Evolutionary conservation across 2,888 invertebrate species (phyloP).

Genomic region (Agonum fuliginosum): DNA sequence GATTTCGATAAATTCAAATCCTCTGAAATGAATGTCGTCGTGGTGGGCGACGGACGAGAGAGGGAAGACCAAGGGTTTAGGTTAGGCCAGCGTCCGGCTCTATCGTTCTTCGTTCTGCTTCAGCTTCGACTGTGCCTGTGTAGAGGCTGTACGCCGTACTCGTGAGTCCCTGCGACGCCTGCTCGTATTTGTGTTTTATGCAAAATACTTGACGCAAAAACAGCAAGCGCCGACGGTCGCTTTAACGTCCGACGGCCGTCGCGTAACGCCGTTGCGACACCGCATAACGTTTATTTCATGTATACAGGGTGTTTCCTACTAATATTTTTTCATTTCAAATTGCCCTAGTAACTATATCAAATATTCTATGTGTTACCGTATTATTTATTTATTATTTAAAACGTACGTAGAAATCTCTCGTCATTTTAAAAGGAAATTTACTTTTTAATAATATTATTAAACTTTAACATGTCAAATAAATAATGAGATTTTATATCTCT

Average conservation of each 20-base stretch:
- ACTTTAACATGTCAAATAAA: no score
- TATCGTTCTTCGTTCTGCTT: no score
- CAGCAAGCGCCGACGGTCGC: slow-evolving; percentile 29
- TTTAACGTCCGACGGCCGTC: slow-evolving; percentile 21
- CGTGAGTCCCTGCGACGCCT: slow-evolving; percentile 23
- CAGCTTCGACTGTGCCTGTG: no score
- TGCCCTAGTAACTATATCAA: not conserved
- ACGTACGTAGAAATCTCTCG: no score
- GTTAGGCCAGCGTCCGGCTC: slow-evolving; percentile 39
- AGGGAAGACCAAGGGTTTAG: slow-evolving; percentile 16
- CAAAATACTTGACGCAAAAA: slow-evolving; percentile 55
- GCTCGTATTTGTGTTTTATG: slow-evolving; percentile 52
- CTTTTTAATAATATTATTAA: no score
- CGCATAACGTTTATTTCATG: slow-evolving; percentile 12
- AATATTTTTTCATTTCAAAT: slow-evolving; percentile 1
- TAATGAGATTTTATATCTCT: no score
- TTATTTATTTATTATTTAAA: not conserved
- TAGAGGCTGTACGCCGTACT: no score
- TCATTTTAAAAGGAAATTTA: no score
- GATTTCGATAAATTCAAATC: slow-evolving; percentile 43
- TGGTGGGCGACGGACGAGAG: slow-evolving; percentile 5
- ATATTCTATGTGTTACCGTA: not conserved
- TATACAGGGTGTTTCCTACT: slow-evolving; percentile 19
- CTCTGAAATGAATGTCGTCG: slow-evolving; percentile 39
- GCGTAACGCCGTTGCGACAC: slow-evolving; percentile 8